A percentile compares a stretch with the other conserved stretches of the same genome.
These are phyloP conservation scores for Leptinotarsa peninsularis DNA, from an alignment of 2,888 invertebrate species.

Conservation along the genomic window DNA sequence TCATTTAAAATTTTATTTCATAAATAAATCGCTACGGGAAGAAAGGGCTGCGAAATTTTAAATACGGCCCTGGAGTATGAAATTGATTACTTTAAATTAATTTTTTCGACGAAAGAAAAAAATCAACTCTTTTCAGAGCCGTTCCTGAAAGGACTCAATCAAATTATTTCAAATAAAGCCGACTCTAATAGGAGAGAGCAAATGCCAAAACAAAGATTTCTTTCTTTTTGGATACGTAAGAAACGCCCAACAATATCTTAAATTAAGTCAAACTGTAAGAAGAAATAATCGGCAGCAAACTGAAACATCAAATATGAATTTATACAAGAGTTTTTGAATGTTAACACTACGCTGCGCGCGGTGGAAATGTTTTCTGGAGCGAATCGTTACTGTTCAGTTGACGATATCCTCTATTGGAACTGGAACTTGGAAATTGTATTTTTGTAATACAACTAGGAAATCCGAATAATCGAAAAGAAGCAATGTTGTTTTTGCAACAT, in stretches of 20 bases:
- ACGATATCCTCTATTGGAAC: constrained; percentile 2
- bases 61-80: neutral
- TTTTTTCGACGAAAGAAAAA: neutral
- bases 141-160: neutral
- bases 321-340: neutral
- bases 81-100: neutral
- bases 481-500: neutral
- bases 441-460: neutral
- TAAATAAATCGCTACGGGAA: neutral
- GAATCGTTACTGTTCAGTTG: neutral
- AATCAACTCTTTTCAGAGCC: neutral
- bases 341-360: neutral
- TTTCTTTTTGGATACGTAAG: neutral
- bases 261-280: neutral
- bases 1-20: neutral
- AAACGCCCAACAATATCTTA: neutral
- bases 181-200: neutral
- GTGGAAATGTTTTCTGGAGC: neutral
- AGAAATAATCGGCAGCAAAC: neutral
- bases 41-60: neutral
- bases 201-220: neutral
- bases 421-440: constrained; percentile 1
- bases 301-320: neutral
- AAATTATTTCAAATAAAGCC: neutral
- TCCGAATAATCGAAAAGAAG: neutral